Conservation (phyloP, 2,113 vertebrate genomes). For the Leucosticte australis region DNA sequence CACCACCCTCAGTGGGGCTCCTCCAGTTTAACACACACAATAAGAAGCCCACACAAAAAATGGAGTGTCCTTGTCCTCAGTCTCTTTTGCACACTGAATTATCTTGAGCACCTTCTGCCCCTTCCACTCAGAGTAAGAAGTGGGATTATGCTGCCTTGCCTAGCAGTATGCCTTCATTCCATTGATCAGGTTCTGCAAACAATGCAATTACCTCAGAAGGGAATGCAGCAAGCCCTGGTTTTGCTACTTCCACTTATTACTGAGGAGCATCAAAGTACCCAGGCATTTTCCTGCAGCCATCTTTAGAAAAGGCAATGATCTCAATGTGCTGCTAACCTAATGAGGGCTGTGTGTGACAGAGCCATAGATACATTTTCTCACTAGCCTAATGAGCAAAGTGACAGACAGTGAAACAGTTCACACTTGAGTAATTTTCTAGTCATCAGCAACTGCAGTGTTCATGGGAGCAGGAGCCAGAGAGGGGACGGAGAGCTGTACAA, state of each 20-base stretch:
- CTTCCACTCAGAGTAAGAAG: background rate
- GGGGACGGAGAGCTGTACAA: conserved; percentile 36
- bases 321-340: conserved; percentile 72
- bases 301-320: conserved; percentile 77
- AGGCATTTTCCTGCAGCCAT: conserved; percentile 67
- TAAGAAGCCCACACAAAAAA: background rate
- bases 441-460: conserved; percentile 68
- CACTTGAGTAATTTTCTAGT: conserved; percentile 77
- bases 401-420: conserved; percentile 80
- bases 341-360: conserved; percentile 74
- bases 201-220: conserved; percentile 71
- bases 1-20: background rate
- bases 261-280: conserved; percentile 45
- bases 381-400: conserved; percentile 81
- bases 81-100: background rate
- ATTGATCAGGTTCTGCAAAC: conserved; percentile 52
- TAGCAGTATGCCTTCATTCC: background rate
- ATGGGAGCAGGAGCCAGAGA: conserved; percentile 36
- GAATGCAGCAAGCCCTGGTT: conserved; percentile 61
- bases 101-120: background rate
- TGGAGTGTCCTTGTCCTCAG: background rate
- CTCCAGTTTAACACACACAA: background rate
- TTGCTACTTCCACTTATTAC: conserved; percentile 69
- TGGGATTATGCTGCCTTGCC: background rate
- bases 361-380: conserved; percentile 75